Evolutionary conservation across 2,113 vertebrate genomes (phyloP).

Genomic region (Eublepharis macularius): DNA sequence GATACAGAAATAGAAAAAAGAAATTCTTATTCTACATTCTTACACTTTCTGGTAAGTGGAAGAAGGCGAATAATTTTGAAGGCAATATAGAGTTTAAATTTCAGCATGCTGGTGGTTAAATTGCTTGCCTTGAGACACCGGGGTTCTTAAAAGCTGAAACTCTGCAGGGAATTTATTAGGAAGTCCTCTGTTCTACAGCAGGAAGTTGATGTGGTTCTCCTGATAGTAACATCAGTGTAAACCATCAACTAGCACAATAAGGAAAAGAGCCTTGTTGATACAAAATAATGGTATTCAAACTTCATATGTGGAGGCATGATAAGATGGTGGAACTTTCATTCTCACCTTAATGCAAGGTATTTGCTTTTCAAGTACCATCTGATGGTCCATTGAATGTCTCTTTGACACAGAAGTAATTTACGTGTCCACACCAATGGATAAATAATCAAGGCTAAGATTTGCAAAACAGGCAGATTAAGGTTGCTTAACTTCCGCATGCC

Average conservation of each 20-base stretch:
- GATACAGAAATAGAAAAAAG: conserved; percentile 17
- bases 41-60: neutral
- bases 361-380: neutral
- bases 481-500: neutral
- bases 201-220: neutral
- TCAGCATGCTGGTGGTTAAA: neutral
- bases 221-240: neutral
- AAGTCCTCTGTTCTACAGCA: neutral
- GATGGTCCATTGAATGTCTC: neutral
- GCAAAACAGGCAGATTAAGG: neutral
- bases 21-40: conserved; percentile 14
- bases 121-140: neutral
- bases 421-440: neutral
- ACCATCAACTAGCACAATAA: neutral
- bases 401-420: neutral
- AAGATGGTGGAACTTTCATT: neutral
- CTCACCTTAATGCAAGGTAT: neutral
- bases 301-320: neutral
- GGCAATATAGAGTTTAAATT: neutral
- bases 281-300: neutral
- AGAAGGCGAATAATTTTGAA: conserved; percentile 22
- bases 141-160: neutral
- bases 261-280: neutral
- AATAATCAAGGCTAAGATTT: neutral
- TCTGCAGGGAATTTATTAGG: neutral